Evolutionary conservation across 1,140 invertebrate species (phyloP).

Genomic region (Nasonia giraulti): DNA sequence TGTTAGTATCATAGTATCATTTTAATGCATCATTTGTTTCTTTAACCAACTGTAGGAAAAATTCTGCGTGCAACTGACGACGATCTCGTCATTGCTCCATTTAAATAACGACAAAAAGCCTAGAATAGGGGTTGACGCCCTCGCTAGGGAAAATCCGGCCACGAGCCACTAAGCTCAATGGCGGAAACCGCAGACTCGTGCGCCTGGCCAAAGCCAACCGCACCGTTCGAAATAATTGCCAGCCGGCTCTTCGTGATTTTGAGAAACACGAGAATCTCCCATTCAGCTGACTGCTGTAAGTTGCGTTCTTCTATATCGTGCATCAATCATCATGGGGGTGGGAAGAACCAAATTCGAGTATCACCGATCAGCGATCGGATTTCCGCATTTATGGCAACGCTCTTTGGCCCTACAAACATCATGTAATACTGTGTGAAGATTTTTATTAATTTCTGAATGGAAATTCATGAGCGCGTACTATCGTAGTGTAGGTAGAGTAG

Average conservation of each 20-base stretch:
- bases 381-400: neutral
- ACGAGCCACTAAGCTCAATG: neutral
- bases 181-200: constrained; percentile 6
- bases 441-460: too few species aligned
- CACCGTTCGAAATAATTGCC: constrained; percentile 25
- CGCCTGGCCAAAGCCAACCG: neutral
- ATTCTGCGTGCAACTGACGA: too few species aligned
- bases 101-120: neutral
- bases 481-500: too few species aligned
- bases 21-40: too few species aligned
- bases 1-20: too few species aligned
- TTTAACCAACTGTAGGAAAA: too few species aligned
- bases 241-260: constrained; percentile 17
- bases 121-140: neutral
- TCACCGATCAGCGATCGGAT: neutral
- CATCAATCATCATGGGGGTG: constrained; percentile 25
- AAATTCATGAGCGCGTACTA: too few species aligned
- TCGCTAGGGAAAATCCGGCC: neutral
- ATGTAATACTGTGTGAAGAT: too few species aligned
- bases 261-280: neutral
- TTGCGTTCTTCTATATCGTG: neutral
- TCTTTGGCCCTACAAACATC: too few species aligned
- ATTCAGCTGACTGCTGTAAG: neutral
- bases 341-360: neutral
- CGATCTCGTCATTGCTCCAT: too few species aligned